A percentile compares a stretch with the other conserved stretches of the same genome.
These are phyloP conservation scores for Australoheros scitulus DNA, from an alignment of 2,113 vertebrate genomes.

Conservation along the genomic window DNA sequence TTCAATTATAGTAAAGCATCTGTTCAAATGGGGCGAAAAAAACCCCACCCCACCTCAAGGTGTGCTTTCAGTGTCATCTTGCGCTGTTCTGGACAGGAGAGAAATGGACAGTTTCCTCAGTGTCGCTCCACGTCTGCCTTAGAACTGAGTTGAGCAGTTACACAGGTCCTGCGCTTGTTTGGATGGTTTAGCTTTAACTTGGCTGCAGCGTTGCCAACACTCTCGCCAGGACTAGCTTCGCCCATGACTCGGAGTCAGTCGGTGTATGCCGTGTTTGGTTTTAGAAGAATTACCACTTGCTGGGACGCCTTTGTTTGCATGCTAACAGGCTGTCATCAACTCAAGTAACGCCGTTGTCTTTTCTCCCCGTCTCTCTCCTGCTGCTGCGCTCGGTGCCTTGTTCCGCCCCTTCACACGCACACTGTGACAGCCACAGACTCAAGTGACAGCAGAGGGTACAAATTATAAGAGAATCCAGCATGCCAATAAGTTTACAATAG, in stretches of 20 bases:
- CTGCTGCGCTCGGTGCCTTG: not conserved
- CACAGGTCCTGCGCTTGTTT: not conserved
- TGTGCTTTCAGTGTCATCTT: too few relatives aligned
- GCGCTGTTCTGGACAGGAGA: too few relatives aligned
- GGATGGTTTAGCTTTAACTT: not conserved
- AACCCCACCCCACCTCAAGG: too few relatives aligned
- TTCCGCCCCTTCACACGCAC: not conserved
- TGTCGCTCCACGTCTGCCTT: not conserved
- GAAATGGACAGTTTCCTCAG: too few relatives aligned
- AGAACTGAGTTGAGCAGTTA: not conserved
- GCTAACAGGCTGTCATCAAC: constrained; percentile 6
- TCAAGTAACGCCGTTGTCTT: constrained; percentile 1
- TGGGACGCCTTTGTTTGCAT: constrained; percentile 1
- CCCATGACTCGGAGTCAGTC: not conserved
- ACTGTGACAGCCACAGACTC: not conserved
- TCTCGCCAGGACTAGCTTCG: not conserved
- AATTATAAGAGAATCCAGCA: not conserved
- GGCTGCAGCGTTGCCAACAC: not conserved
- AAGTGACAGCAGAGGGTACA: constrained; percentile 5
- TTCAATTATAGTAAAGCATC: too few relatives aligned
- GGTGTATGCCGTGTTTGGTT: not conserved
- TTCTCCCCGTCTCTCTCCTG: not conserved
- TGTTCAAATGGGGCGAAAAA: too few relatives aligned
- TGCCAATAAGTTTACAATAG: not conserved
- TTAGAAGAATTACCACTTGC: not conserved